Base-by-base conservation (phyloP, 2,797 vertebrate genomes). In the Nothura maculosa region DNA sequence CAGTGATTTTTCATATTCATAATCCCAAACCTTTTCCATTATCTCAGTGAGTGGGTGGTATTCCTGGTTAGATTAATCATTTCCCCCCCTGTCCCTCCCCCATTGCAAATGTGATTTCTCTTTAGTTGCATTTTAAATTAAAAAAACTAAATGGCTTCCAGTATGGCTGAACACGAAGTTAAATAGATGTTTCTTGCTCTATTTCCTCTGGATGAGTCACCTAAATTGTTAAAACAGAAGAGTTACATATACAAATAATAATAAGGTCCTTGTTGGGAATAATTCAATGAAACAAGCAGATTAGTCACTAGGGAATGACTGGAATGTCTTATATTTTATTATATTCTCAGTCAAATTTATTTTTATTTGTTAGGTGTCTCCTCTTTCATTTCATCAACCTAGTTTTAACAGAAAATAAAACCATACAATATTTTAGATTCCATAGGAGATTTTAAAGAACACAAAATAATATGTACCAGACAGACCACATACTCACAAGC, bases 51-150 rank as follows among this genome's bases (percentile, higher is more conserved):
- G 3, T 20, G 19, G 63, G 4, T 48, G 32, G 16, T n/a, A 57
- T 43, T 83, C 67, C 63, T 32, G 38, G 38, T 81, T 25, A 62
- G 54, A 63, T 47, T 66, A 47, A 19, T 85, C 21, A 80, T 9
- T 48, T 47, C 16, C 8, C 24, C 24, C 4, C 14, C 32, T 3
- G 7, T 27, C 52, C 28, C 50, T 61, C 60, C 76, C 43, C 25
- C 67, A 36, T 5, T 62, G n/a, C 32, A 83, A 81, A 87, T 58
- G 20, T 64, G 17, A 64, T 89, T 87, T 82, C 80, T 68, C 32
- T 89, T 43, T 42, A 83, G 79, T 55, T 75, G 55, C 40, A 89
- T 78, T 96, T 94, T 84, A 92, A 94, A 94, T 86, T 84, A 83
- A 76, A 93, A 93, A 90, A 73, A 7, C 20, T 67, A 93, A 91